Conservation (phyloP, 2,797 vertebrate species). For the Carcharodon carcharias region DNA sequence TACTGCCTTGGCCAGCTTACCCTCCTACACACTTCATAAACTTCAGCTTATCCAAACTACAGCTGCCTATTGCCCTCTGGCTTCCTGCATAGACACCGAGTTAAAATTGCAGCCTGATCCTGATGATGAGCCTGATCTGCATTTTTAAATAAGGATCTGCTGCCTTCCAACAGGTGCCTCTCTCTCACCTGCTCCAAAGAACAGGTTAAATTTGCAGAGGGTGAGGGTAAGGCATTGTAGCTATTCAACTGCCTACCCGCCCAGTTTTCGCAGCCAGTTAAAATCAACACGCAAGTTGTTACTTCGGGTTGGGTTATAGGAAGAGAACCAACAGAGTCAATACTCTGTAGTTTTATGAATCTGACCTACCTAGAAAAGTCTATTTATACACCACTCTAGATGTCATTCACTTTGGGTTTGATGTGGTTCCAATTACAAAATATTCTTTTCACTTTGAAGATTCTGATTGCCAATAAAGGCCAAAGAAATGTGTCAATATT, state of each 20-base stretch:
- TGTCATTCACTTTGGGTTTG: neutral
- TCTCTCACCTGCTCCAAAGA: neutral
- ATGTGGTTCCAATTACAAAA: constrained; percentile 16
- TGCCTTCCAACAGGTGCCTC: neutral
- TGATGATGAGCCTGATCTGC: neutral
- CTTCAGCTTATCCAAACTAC: neutral
- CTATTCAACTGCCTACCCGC: neutral
- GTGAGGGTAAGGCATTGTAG: neutral
- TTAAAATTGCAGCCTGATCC: neutral
- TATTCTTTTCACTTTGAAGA: neutral
- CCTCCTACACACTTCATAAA: neutral
- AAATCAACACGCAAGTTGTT: neutral
- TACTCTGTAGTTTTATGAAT: neutral
- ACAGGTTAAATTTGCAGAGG: neutral
- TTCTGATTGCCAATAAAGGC: neutral
- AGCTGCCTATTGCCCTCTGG: too few relatives aligned
- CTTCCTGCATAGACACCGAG: neutral
- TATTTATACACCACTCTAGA: neutral
- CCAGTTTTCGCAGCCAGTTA: neutral
- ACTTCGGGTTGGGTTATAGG: neutral
- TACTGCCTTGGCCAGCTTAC: neutral
- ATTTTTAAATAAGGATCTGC: neutral
- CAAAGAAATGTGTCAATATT: neutral
- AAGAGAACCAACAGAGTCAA: neutral
- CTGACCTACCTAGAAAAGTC: neutral